Conservation (phyloP, 2,888 invertebrate species). For the Drosophila histrio region DNA sequence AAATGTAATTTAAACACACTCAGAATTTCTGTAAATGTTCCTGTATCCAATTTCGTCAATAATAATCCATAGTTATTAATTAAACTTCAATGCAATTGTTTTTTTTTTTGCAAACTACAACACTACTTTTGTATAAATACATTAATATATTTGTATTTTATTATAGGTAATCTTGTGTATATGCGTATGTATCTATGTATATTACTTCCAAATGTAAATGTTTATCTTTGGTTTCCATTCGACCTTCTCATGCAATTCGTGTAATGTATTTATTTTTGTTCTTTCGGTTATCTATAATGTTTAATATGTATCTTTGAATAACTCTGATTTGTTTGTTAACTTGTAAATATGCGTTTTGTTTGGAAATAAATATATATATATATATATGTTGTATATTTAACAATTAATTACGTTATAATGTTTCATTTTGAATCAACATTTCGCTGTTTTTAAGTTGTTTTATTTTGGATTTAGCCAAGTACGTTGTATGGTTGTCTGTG, state of each 20-base stretch:
- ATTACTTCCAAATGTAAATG: conserved; percentile 61
- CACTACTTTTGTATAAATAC: conserved; percentile 65
- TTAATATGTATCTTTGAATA: conserved; percentile 62
- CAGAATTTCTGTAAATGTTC: conserved; percentile 78
- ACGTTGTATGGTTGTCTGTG: conserved; percentile 58
- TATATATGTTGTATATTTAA: conserved; percentile 64
- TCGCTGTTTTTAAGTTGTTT: conserved; percentile 60
- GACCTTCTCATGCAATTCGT: conserved; percentile 28
- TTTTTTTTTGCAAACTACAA: conserved; percentile 67
- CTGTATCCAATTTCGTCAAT: conserved; percentile 78
- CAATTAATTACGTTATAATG: conserved; percentile 71
- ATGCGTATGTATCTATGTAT: conserved; percentile 37
- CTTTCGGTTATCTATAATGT: conserved; percentile 41
- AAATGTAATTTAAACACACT: conserved; percentile 73
- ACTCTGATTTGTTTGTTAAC: conserved; percentile 61
- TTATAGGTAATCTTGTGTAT: conserved; percentile 64
- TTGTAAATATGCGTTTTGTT: conserved; percentile 69
- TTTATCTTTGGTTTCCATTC: conserved; percentile 70
- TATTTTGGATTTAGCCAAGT: conserved; percentile 61
- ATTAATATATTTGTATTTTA: conserved; percentile 36
- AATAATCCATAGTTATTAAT: conserved; percentile 45
- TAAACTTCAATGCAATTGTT: conserved; percentile 58
- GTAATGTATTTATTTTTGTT: conserved; percentile 34
- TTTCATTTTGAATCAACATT: conserved; percentile 63
- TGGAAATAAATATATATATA: conserved; percentile 51